A percentile compares a stretch with the other conserved stretches of the same genome.
Evolutionary conservation across 1,140 invertebrate species (phyloP).

Genomic region (Lamellibrachia luymesi): DNA sequence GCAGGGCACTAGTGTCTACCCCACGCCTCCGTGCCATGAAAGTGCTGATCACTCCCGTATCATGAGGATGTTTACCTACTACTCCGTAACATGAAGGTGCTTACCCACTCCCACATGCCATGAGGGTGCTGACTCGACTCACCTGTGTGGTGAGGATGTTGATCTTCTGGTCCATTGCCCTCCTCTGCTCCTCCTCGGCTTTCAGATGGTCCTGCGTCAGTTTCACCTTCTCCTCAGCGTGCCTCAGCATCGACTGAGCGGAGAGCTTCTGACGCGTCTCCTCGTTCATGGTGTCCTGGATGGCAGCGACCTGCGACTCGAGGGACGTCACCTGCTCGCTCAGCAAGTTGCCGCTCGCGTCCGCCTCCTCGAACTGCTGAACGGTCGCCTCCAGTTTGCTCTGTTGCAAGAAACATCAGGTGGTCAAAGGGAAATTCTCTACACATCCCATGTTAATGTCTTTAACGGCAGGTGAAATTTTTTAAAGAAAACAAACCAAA

Average conservation of each 20-base stretch:
- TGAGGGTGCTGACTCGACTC: conserved; percentile 37
- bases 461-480: too few relatives aligned
- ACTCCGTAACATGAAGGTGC: too few relatives aligned
- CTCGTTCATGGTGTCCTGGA: conserved; percentile 83
- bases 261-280: conserved; percentile 92
- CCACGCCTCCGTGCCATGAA: too few relatives aligned
- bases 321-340: conserved; percentile 62
- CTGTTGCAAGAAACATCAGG: conserved; percentile 23
- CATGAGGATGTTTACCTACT: too few relatives aligned
- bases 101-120: too few relatives aligned
- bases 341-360: conserved; percentile 43
- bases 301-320: conserved; percentile 79
- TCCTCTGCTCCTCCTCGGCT: conserved; percentile 89
- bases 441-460: too few relatives aligned
- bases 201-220: conserved; percentile 86
- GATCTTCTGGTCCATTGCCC: conserved; percentile 81
- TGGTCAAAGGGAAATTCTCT: too few relatives aligned
- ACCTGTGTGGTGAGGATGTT: conserved; percentile 71
- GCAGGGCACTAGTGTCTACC: too few relatives aligned
- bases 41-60: too few relatives aligned
- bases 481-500: too few relatives aligned
- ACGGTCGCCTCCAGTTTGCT: conserved; percentile 49
- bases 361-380: conserved; percentile 43
- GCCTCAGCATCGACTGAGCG: conserved; percentile 81
- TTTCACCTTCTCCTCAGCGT: conserved; percentile 86